Evolutionary conservation across 2,113 vertebrate species (phyloP).

Genomic region (Pachypanchax playfairii): DNA sequence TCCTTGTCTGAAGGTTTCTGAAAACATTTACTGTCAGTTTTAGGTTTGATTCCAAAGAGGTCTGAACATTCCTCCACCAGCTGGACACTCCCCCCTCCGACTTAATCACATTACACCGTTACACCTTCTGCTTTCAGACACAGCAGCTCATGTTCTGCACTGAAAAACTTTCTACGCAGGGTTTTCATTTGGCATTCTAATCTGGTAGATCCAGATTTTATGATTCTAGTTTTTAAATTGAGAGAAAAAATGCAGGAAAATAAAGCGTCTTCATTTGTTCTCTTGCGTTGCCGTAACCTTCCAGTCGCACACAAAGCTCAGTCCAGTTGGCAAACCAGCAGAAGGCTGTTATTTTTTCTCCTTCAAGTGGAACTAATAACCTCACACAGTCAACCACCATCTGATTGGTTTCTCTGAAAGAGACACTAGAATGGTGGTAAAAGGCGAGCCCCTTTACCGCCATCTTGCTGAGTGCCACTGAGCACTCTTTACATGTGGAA

Average conservation of each 20-base stretch:
- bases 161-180: too few relatives aligned
- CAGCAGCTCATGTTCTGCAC: background rate
- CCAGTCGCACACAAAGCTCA: conserved; percentile 29
- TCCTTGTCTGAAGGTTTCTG: too few relatives aligned
- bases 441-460: too few relatives aligned
- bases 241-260: too few relatives aligned
- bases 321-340: conserved; percentile 46
- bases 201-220: too few relatives aligned
- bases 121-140: conserved; percentile 38
- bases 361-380: conserved; percentile 67
- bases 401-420: conserved; percentile 49
- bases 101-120: conserved; percentile 62
- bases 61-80: conserved; percentile 53
- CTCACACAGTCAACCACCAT: conserved; percentile 55
- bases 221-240: too few relatives aligned
- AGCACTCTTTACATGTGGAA: too few relatives aligned
- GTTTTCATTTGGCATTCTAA: too few relatives aligned
- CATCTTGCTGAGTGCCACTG: too few relatives aligned
- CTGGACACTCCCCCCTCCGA: conserved; percentile 45
- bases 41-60: conserved; percentile 2
- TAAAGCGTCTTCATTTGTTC: background rate
- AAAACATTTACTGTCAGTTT: background rate
- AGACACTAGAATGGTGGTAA: conserved; percentile 64
- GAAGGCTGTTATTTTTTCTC: conserved; percentile 32
- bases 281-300: conserved; percentile 23